These are phyloP conservation scores for Melinaea marsaeus DNA, from an alignment of 2,888 invertebrate species.

Conservation along the genomic window DNA sequence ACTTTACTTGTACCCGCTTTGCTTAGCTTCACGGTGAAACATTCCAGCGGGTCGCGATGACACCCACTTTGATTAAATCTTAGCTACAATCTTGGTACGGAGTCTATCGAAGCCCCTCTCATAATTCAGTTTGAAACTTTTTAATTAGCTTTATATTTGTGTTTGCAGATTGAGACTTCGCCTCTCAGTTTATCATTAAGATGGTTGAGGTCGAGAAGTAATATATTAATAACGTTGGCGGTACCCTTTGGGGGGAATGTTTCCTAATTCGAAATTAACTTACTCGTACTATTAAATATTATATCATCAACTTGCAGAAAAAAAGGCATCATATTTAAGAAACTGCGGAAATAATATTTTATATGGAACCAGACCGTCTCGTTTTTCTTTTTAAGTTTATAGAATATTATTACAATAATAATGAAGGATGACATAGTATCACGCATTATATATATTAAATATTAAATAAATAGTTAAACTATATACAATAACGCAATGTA, in stretches of 20 bases:
- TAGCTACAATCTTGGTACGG: slow-evolving; percentile 70
- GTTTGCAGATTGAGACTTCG: slow-evolving; percentile 77
- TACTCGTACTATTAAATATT: too few relatives aligned
- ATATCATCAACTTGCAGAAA: too few relatives aligned
- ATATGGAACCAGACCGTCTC: too few relatives aligned
- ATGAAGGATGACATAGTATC: too few relatives aligned
- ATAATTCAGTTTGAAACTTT: slow-evolving; percentile 78
- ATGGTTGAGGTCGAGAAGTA: slow-evolving; percentile 67
- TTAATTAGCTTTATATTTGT: slow-evolving; percentile 79
- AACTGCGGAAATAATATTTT: too few relatives aligned
- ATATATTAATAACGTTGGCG: slow-evolving; percentile 63
- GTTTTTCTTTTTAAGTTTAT: too few relatives aligned
- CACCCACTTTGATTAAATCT: slow-evolving; percentile 69
- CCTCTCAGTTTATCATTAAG: slow-evolving; percentile 68
- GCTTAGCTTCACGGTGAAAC: slow-evolving; percentile 38
- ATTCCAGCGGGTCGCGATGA: slow-evolving; percentile 53
- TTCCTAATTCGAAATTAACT: too few relatives aligned
- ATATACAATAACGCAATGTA: too few relatives aligned
- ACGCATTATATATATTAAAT: too few relatives aligned
- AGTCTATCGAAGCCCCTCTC: slow-evolving; percentile 74
- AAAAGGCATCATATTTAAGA: too few relatives aligned
- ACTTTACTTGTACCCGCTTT: slow-evolving; percentile 31
- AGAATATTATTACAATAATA: too few relatives aligned
- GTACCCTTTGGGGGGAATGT: slow-evolving; percentile 9
- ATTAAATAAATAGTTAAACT: too few relatives aligned